Percentiles rank a stretch among this genome's conserved stretches.
Evolutionary conservation across 2,888 invertebrate species (phyloP).

Genomic region (Kuschelorhynchus macadamiae): DNA sequence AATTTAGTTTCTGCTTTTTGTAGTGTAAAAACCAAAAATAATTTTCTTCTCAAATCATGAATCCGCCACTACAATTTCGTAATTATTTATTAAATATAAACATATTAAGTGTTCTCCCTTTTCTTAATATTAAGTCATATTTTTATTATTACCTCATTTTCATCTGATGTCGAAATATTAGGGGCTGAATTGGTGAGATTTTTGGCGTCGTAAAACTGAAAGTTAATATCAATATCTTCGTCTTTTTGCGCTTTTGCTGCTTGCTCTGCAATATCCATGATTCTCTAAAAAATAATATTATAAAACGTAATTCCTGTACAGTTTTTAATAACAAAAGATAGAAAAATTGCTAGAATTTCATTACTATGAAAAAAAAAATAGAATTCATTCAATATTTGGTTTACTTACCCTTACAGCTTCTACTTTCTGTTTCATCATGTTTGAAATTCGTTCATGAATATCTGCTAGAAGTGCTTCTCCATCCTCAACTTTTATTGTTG

Average conservation of each 20-base stretch:
- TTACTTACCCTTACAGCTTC: conserved; percentile 82
- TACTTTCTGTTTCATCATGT: conserved; percentile 91
- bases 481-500: conserved; percentile 81
- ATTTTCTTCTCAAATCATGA: too few species aligned
- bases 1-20: too few species aligned
- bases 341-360: too few species aligned
- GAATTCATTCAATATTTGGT: too few species aligned
- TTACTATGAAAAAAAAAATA: too few species aligned
- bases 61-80: too few species aligned
- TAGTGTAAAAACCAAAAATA: too few species aligned
- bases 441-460: conserved; percentile 87
- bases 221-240: conserved; percentile 72
- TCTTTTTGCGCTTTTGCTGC: conserved; percentile 78
- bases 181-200: conserved; percentile 73
- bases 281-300: conserved; percentile 74
- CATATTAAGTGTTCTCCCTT: too few species aligned
- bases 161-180: conserved; percentile 64
- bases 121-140: too few species aligned
- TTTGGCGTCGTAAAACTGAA: conserved; percentile 80
- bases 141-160: conserved; percentile 40
- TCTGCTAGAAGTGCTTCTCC: conserved; percentile 85
- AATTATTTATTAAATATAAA: too few species aligned
- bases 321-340: too few species aligned
- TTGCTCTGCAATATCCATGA: conserved; percentile 90
- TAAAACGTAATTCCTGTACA: too few species aligned